phyloP scores from a whole-genome alignment of 2,113 vertebrate species.

The Larimichthys polyactis region DNA sequence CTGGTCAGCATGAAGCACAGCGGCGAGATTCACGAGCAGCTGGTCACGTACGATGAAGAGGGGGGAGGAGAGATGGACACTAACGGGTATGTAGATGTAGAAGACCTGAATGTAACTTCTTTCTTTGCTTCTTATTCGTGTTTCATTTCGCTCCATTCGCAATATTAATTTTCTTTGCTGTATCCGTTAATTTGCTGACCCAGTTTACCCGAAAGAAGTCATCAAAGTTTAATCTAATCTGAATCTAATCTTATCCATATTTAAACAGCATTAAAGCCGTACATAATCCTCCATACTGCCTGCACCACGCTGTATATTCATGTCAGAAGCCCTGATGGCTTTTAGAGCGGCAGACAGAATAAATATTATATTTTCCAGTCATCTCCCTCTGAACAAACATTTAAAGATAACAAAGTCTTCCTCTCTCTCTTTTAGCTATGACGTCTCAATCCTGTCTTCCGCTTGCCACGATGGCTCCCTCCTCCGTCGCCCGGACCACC shows the following conservation, averaged over 20 bases:
- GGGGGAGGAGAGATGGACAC: constrained; percentile 99
- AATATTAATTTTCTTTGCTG: constrained; percentile 33
- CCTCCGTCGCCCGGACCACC: constrained; percentile 70
- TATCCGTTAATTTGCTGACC: constrained; percentile 48
- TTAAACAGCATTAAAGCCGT: constrained; percentile 19
- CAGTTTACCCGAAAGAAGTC: constrained; percentile 38
- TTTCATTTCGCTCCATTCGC: not conserved
- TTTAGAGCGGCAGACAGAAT: not conserved
- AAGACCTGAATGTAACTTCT: not conserved
- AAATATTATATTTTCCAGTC: not conserved
- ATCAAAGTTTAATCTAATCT: constrained; percentile 56
- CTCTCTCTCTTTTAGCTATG: constrained; percentile 83
- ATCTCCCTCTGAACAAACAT: not conserved
- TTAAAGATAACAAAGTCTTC: not conserved
- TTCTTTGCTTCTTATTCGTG: no score
- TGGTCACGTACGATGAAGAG: constrained; percentile 96
- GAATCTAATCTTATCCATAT: constrained; percentile 39
- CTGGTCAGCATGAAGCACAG: constrained; percentile 85
- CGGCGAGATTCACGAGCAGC: constrained; percentile 95
- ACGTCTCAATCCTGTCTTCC: constrained; percentile 94
- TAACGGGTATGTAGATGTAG: constrained; percentile 77
- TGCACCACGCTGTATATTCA: not conserved
- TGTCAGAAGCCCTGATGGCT: not conserved
- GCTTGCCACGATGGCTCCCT: constrained; percentile 84
- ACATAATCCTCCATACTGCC: constrained; percentile 2